phyloP scores from a whole-genome alignment of 2,797 vertebrate species.

The Petrocephalus schoutedeni region DNA sequence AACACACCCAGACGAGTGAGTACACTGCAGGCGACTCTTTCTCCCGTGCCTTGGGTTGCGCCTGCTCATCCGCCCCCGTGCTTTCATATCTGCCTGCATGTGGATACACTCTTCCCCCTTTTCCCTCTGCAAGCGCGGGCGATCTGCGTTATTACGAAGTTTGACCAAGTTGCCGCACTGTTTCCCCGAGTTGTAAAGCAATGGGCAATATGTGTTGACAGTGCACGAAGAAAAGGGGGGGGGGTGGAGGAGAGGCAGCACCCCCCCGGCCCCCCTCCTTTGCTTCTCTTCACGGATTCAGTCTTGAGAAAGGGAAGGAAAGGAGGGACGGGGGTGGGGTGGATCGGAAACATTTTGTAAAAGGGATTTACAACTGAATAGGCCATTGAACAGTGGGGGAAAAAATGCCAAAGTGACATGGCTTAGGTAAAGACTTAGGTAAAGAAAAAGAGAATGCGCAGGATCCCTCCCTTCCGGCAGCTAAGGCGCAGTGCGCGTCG shows the following conservation, averaged over 20 bases:
- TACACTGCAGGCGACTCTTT: constrained; percentile 34
- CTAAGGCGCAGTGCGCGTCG: not conserved
- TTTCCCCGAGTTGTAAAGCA: constrained; percentile 38
- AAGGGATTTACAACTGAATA: constrained; percentile 37
- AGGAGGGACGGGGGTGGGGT: constrained; percentile 27
- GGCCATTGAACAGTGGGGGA: constrained; percentile 22
- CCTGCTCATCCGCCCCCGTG: not conserved
- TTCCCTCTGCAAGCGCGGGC: not conserved
- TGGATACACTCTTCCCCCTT: not conserved
- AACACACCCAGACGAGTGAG: constrained; percentile 68
- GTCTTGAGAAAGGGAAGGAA: constrained; percentile 20
- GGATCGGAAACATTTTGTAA: constrained; percentile 48
- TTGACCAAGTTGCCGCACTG: constrained; percentile 18
- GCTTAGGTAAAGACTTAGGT: too few relatives aligned
- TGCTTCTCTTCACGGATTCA: constrained; percentile 32
- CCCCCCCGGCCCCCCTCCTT: constrained; percentile 26
- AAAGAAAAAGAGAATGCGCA: too few relatives aligned
- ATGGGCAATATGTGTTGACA: constrained; percentile 36
- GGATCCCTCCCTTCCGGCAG: not conserved
- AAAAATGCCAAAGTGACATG: not conserved
- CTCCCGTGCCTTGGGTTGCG: constrained; percentile 22
- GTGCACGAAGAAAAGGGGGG: constrained; percentile 30
- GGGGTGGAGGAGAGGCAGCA: constrained; percentile 7
- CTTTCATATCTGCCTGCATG: not conserved
- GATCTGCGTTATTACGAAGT: constrained; percentile 1